A percentile compares a stretch with the other conserved stretches of the same genome.
Evolutionary conservation across 2,888 invertebrate genomes (phyloP).

Genomic region (Carabus problematicus): DNA sequence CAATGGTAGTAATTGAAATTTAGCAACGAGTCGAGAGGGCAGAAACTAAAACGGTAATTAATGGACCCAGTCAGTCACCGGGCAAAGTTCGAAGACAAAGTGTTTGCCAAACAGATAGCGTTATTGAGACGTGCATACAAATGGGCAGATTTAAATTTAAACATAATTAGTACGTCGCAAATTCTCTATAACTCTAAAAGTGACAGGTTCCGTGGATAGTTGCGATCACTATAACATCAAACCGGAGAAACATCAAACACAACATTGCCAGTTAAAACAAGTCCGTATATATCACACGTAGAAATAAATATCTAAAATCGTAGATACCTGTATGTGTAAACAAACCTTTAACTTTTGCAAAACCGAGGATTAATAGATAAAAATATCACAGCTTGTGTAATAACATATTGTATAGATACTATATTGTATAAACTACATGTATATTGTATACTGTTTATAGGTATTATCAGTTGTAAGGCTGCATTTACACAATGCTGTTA

Average conservation of each 20-base stretch:
- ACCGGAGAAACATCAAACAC: conserved; percentile 10
- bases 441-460: too few relatives aligned
- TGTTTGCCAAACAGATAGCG: conserved; percentile 43
- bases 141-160: conserved; percentile 47
- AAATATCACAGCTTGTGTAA: too few relatives aligned
- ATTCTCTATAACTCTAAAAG: conserved; percentile 46
- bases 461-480: neutral
- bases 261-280: neutral
- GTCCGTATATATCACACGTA: too few relatives aligned
- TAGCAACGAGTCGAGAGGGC: conserved; percentile 28
- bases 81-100: conserved; percentile 21
- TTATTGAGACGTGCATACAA: conserved; percentile 45
- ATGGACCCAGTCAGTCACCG: conserved; percentile 16
- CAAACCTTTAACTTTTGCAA: too few relatives aligned
- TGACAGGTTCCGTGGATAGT: conserved; percentile 38
- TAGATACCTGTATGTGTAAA: too few relatives aligned
- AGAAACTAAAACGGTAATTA: conserved; percentile 21
- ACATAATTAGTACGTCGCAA: conserved; percentile 47
- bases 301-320: too few relatives aligned
- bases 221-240: conserved; percentile 4
- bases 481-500: conserved; percentile 1
- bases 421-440: too few relatives aligned
- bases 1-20: conserved; percentile 22
- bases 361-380: too few relatives aligned
- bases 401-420: too few relatives aligned